A percentile compares a stretch with the other conserved stretches of the same genome.
Conservation (phyloP, 2,888 invertebrate species). For the Meliscaeva auricollis region DNA sequence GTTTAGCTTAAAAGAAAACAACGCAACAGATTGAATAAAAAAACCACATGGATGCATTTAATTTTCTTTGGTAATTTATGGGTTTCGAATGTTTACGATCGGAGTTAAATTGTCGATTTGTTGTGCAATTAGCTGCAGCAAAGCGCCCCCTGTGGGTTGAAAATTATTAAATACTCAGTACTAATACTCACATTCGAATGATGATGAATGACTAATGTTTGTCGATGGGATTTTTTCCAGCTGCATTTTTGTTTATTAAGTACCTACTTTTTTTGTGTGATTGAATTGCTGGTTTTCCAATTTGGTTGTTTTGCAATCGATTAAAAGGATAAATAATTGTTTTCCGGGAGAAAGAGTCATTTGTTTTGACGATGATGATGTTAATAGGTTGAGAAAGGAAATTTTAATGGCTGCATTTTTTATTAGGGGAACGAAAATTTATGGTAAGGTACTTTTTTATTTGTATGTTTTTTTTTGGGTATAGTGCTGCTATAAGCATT, state of each 20-base stretch:
- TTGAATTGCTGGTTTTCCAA: conserved; percentile 21
- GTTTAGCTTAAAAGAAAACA: conserved; percentile 35
- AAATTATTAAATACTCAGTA: conserved; percentile 58
- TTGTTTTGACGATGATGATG: conserved; percentile 24
- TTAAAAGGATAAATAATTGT: conserved; percentile 68
- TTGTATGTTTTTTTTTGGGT: neutral
- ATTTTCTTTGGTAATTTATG: conserved; percentile 57
- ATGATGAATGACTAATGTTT: conserved; percentile 56
- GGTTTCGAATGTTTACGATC: conserved; percentile 47
- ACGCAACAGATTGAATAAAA: conserved; percentile 18
- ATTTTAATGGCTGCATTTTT: conserved; percentile 29
- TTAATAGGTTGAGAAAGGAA: conserved; percentile 24
- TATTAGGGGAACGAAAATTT: conserved; percentile 6
- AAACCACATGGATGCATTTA: conserved; percentile 38
- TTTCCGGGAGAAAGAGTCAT: conserved; percentile 56
- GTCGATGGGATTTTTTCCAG: conserved; percentile 59
- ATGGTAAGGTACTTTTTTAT: conserved; percentile 12
- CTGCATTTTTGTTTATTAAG: conserved; percentile 41
- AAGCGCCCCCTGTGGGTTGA: conserved; percentile 33
- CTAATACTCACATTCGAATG: neutral
- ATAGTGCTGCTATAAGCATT: neutral
- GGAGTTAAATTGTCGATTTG: conserved; percentile 41
- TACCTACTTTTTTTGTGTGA: neutral
- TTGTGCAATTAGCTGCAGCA: conserved; percentile 45
- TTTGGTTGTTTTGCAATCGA: conserved; percentile 69